Conservation (phyloP, 1,140 invertebrate genomes). For the Goniozus legneri region DNA sequence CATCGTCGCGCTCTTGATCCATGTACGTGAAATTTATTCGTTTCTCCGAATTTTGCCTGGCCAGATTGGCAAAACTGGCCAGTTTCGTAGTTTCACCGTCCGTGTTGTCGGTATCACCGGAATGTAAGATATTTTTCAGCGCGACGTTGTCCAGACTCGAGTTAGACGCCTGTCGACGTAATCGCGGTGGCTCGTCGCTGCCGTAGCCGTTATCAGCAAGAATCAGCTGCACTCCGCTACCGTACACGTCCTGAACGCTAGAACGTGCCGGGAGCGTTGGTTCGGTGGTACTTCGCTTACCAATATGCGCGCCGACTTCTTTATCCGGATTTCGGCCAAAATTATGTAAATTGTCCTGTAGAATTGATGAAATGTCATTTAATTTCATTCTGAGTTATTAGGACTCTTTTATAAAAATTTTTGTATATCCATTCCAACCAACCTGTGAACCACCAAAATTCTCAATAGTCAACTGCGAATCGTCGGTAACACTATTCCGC, state of each 20-base stretch:
- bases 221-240: slow-evolving; percentile 56
- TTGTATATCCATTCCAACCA: too few species aligned
- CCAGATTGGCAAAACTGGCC: slow-evolving; percentile 69
- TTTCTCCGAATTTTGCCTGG: slow-evolving; percentile 59
- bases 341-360: slow-evolving; percentile 62
- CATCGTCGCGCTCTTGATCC: slow-evolving; percentile 59
- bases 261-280: slow-evolving; percentile 64
- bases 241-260: slow-evolving; percentile 71
- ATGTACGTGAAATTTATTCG: slow-evolving; percentile 65
- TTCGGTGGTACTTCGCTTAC: slow-evolving; percentile 54
- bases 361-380: neutral
- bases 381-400: neutral
- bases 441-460: slow-evolving; percentile 87
- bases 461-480: slow-evolving; percentile 85
- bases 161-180: slow-evolving; percentile 57
- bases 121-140: slow-evolving; percentile 58
- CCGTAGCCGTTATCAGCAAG: slow-evolving; percentile 65
- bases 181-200: slow-evolving; percentile 52
- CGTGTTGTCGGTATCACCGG: slow-evolving; percentile 54
- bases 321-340: slow-evolving; percentile 75
- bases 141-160: slow-evolving; percentile 48
- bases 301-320: slow-evolving; percentile 61
- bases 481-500: slow-evolving; percentile 80
- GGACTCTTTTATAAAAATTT: slow-evolving; percentile 1
- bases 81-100: slow-evolving; percentile 60